Conservation (phyloP, 92 coral and sea anemone species). For the Plumapathes pennacea region DNA sequence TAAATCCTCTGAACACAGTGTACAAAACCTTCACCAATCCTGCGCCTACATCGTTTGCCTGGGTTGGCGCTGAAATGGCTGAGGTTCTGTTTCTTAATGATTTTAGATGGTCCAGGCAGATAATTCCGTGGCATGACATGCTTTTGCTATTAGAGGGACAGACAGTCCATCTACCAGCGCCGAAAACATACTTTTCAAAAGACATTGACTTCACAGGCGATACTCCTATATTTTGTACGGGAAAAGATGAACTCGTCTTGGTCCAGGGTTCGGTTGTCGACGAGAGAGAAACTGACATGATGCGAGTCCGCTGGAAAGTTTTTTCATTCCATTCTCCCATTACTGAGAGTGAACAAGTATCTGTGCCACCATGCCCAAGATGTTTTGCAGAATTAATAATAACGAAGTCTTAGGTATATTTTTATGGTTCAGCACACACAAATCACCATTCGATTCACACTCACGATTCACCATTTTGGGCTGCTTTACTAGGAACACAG, state of each 20-base stretch:
- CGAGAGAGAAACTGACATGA: slow-evolving; percentile 37
- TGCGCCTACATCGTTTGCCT: slow-evolving; percentile 28
- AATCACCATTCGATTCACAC: no score
- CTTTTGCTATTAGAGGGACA: slow-evolving; percentile 13
- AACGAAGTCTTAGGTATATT: no score
- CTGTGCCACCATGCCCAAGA: neutral
- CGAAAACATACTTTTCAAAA: slow-evolving; percentile 19
- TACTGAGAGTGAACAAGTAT: slow-evolving; percentile 3
- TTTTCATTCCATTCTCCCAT: slow-evolving; percentile 10
- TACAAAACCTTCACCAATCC: slow-evolving; percentile 32
- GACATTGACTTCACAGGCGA: slow-evolving; percentile 14
- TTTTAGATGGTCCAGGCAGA: slow-evolving; percentile 29
- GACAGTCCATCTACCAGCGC: slow-evolving; percentile 25
- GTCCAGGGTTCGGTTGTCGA: slow-evolving; percentile 5
- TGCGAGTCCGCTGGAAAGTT: slow-evolving; percentile 34
- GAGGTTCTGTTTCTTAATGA: slow-evolving; percentile 24
- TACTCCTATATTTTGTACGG: slow-evolving; percentile 37
- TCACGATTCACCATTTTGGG: no score
- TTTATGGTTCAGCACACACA: no score
- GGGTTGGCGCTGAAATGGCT: slow-evolving; percentile 27
- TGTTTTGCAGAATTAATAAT: slow-evolving; percentile 29
- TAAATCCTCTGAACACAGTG: slow-evolving; percentile 26
- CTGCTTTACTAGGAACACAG: no score
- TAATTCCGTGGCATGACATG: slow-evolving; percentile 27
- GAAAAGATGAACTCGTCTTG: slow-evolving; percentile 7